Evolutionary conservation across 2,113 vertebrate genomes (phyloP), one percentile per base, ranked within the genome.

Genomic region (Dissostichus mawsoni): DNA sequence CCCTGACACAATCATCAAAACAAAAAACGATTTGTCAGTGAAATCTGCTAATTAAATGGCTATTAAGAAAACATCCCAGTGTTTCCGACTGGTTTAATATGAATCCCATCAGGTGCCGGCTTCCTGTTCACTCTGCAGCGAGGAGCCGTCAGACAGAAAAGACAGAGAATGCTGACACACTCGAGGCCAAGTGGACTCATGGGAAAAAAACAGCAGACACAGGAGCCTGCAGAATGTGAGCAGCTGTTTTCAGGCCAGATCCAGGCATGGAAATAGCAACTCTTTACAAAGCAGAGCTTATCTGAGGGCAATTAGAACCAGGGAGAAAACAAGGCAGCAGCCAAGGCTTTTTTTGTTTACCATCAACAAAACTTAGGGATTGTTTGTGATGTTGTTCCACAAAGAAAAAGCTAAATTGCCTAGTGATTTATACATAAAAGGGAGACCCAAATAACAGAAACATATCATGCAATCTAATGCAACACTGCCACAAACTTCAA

Each of bases 261-360:
- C 78, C 73, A 85, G 81, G 87, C 87, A 90, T 92, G 86, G 80
- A 95, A 93, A 93, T 91, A 92, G 86, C 78, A 87, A 83, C 80
- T 83, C 90, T 90, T 84, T 87, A 91, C 87, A 90, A 83, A 90
- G 87, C 87, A 70, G 64, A 80, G 85, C 78, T 82, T 86, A 88
- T 90, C 78, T 79, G 68, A 83, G 76, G 59, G 86, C 84, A 89
- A 80, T 90, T 90, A 87, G 80, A 79, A 78, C 55, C 74, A 74
- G 73, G 33, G n/a, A 78, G 71, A 74, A 82, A 89, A 87, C 33
- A 90, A 8, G 7, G 59, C 68, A 48, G 47, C 64, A 70, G 67
- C 77, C 66, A 29, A 29, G 48, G 44, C 44, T 69, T 85, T 80
- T 78, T 76, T 83, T 87, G 70, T 82, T 89, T 53, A 25, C 53